Base-by-base conservation (phyloP, 1,140 invertebrate species). In the Oreohelix idahoensis region DNA sequence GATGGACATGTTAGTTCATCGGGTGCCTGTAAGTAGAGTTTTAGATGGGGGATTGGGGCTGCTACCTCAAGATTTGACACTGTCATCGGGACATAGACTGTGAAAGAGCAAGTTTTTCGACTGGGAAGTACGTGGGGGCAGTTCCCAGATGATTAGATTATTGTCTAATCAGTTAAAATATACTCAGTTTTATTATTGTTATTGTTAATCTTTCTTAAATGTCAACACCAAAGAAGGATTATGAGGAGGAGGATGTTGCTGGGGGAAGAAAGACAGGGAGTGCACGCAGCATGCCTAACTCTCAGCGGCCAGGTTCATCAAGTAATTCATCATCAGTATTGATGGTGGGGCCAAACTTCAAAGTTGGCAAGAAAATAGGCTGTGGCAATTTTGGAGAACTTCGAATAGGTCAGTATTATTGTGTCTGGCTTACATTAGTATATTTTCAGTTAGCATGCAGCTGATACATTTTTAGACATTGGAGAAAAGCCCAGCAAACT, bases 371-470 rank as follows among this genome's bases (percentile, higher is more conserved):
- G 94, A 99, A 99, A 94, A 99, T 99, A 92, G 99, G 99, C 92
- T 99, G 98, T 95, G 99, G 99, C 91, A 99, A 99, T 94, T 99
- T 99, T 93, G 99, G 99, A 85, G 98, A 99, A 94, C 95, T 99
- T 76, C 95, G 99, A 94, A 95, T 99, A 93, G 98, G 98, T 97
- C 94, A 95, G 95, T 88, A 45, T n/a, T n/a, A n/a, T n/a, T n/a
- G n/a, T n/a, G n/a, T n/a, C n/a, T n/a, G n/a, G n/a, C n/a, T n/a
- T n/a, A n/a, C n/a, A n/a, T n/a, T n/a, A n/a, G n/a, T n/a, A n/a
- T n/a, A n/a, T n/a, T n/a, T n/a, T n/a, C n/a, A n/a, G n/a, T n/a
- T n/a, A n/a, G n/a, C n/a, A n/a, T n/a, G n/a, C n/a, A n/a, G n/a
- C n/a, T n/a, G n/a, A n/a, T n/a, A n/a, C n/a, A n/a, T n/a, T n/a